A percentile compares a stretch with the other conserved stretches of the same genome.
Evolutionary conservation across 2,797 vertebrate species (phyloP).

Genomic region (Pempheris klunzingeri): DNA sequence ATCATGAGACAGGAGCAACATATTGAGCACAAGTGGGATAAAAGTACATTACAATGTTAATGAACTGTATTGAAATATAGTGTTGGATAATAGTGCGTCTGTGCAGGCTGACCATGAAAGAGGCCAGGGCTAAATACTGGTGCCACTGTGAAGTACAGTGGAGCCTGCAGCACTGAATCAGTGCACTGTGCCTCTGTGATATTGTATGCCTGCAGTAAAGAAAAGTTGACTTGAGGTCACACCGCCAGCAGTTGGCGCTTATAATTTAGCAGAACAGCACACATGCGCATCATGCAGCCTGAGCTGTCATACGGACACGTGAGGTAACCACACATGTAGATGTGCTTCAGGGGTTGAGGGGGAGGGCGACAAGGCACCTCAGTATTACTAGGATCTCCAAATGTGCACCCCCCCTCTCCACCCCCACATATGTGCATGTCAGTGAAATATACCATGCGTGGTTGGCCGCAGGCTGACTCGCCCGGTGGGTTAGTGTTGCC

Average conservation of each 20-base stretch:
- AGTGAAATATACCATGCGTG: too few relatives aligned
- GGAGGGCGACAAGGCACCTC: background rate
- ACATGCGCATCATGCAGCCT: conserved; percentile 65
- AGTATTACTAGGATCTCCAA: conserved; percentile 4
- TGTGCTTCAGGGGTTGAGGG: conserved; percentile 37
- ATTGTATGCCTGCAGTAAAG: conserved; percentile 59
- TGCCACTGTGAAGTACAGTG: background rate
- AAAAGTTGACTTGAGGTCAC: conserved; percentile 72
- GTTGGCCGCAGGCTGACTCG: background rate
- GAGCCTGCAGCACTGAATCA: conserved; percentile 6
- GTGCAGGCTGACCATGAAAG: too few relatives aligned
- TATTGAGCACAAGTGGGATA: too few relatives aligned
- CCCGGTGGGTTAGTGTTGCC: background rate
- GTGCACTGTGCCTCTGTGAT: conserved; percentile 1
- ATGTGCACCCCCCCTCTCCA: background rate
- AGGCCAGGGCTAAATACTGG: background rate
- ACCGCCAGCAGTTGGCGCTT: conserved; percentile 69
- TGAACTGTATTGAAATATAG: background rate
- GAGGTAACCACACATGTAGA: conserved; percentile 72
- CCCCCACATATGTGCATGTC: too few relatives aligned
- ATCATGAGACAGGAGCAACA: background rate
- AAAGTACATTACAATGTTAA: background rate
- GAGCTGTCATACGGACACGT: conserved; percentile 73
- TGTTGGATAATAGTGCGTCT: background rate
- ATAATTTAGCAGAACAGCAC: conserved; percentile 55